Conservation (phyloP, 2,888 invertebrate species). For the Invenusta paracnida region DNA sequence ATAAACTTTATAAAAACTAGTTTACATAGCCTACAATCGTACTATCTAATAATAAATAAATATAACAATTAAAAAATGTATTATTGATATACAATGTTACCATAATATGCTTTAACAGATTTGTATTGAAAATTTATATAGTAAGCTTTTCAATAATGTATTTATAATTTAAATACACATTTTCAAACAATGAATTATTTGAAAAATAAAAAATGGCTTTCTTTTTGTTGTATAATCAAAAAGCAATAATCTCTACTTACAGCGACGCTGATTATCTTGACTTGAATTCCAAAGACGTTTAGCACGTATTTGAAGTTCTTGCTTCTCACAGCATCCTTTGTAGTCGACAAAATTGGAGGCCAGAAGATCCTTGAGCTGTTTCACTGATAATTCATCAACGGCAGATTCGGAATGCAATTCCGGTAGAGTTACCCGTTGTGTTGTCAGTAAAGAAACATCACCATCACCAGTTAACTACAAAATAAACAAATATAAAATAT, state of each 20-base stretch:
- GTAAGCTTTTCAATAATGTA: too few relatives aligned
- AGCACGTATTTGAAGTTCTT: constrained; percentile 74
- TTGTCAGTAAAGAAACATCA: not conserved
- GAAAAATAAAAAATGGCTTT: too few relatives aligned
- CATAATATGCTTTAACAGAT: too few relatives aligned
- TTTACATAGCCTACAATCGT: too few relatives aligned
- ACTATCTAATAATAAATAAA: too few relatives aligned
- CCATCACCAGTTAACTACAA: not conserved
- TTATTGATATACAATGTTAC: too few relatives aligned
- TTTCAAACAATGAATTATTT: too few relatives aligned
- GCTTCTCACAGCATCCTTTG: constrained; percentile 80
- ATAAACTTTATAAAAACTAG: too few relatives aligned
- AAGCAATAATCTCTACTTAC: not conserved
- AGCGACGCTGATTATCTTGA: not conserved
- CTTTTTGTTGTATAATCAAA: too few relatives aligned
- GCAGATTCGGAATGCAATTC: not conserved
- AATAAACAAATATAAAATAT: not conserved
- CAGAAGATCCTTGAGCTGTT: constrained; percentile 77
- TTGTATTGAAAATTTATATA: too few relatives aligned
- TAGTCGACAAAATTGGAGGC: constrained; percentile 78
- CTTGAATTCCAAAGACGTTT: constrained; percentile 63
- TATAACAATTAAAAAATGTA: too few relatives aligned
- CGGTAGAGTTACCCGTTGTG: constrained; percentile 23
- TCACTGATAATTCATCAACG: constrained; percentile 64
- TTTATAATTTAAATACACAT: too few relatives aligned